Evolutionary conservation across 2,113 vertebrate species (phyloP), one percentile per base, ranked within the genome.

Genomic region (Brachionichthys hirsutus): DNA sequence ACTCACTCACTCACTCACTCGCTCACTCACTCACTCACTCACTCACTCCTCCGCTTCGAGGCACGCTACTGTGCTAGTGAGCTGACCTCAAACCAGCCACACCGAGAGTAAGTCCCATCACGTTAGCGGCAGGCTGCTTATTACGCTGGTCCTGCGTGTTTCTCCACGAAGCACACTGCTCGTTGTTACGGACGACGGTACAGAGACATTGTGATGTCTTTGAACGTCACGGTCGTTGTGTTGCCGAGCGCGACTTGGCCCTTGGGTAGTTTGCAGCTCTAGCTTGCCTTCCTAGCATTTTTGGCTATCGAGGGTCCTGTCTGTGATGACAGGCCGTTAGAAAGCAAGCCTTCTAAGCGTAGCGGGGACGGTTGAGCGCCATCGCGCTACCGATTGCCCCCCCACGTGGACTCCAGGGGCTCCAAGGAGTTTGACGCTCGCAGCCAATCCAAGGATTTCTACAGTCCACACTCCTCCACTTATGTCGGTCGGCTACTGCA

Each of bases 401-500:
- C 46, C 66, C 41, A 52, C 34, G 49, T 62, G 74, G 68, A 52
- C 60, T 76, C 47, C 43, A 4, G 69, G 68, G 67, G 70, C 68
- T 75, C 64, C 48, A 36, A 49, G 66, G 74, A 77, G 78, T 70
- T 67, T 55, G 38, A 67, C 62, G 57, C 76, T 77, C 51, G 15
- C 56, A 58, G 67, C 56, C 68, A 69, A 57, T 65, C 67, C 63
- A 52, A 59, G 76, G 60, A 74, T 72, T 70, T 70, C 51, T 43
- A 56, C 59, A 47, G 56, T 58, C 73, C 63, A 48, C 38, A 22
- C 62, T 78, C 59, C 48, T 81, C 78, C 69, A 64, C 77, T 78
- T 75, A 78, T 84, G 71, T 83, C 85, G 83, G 86, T 85, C 85
- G 81, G 73, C 80, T 69, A 52, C 70, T 81, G 81, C 67, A 81